phyloP scores from a whole-genome alignment of 2,888 invertebrate genomes.

The Physocephala rufipes region DNA sequence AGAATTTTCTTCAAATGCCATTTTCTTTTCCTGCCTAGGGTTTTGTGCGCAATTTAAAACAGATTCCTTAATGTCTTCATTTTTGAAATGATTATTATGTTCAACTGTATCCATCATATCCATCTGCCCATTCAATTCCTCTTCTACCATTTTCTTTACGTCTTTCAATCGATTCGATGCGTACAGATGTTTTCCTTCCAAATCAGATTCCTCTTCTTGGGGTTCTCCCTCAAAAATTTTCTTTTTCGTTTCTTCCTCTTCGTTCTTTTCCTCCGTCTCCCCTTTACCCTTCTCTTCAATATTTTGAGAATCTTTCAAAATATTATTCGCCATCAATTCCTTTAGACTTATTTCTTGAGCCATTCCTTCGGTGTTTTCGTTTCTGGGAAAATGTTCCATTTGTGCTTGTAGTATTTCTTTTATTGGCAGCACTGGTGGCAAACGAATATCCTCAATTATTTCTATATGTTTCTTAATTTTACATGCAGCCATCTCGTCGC shows the following conservation, averaged over 20 bases:
- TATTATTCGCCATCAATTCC: not conserved
- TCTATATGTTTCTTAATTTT: slow-evolving; percentile 38
- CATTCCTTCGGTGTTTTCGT: not conserved
- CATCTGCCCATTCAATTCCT: not conserved
- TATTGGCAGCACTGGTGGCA: slow-evolving; percentile 44
- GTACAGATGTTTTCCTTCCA: too few species aligned
- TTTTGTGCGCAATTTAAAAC: not conserved
- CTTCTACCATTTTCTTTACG: not conserved
- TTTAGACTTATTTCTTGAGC: not conserved
- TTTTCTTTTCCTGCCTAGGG: not conserved
- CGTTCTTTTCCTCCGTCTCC: too few species aligned
- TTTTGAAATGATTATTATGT: not conserved
- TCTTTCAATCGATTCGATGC: not conserved
- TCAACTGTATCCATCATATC: not conserved
- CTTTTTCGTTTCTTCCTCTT: too few species aligned
- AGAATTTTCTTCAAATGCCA: not conserved
- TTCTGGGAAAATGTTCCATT: not conserved
- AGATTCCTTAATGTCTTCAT: not conserved
- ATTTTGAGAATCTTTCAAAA: not conserved
- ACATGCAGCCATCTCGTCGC: not conserved
- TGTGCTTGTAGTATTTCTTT: not conserved
- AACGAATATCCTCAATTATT: slow-evolving; percentile 51
- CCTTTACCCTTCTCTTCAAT: too few species aligned
- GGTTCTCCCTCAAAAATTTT: too few species aligned
- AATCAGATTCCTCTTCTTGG: too few species aligned